Conservation (phyloP, 64 coral and sea anemone species). For the Porites lutea region DNA sequence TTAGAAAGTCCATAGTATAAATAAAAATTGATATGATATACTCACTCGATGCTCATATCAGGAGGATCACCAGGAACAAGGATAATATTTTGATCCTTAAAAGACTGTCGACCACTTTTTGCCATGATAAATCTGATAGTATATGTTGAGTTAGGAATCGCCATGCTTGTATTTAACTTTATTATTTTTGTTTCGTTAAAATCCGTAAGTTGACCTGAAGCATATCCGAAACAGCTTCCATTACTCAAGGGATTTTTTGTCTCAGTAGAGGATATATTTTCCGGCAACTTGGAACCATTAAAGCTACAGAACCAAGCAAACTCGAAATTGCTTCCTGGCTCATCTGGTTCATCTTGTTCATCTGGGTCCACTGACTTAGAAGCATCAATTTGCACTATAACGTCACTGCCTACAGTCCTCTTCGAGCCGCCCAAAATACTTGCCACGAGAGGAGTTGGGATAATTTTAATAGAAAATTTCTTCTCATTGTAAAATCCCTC, state of each 20-base stretch:
- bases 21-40: not conserved
- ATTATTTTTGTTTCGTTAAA: not conserved
- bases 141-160: constrained; percentile 45
- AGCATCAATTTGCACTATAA: not conserved
- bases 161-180: not conserved
- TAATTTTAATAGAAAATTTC: not conserved
- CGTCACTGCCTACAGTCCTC: constrained; percentile 2
- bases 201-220: constrained; percentile 33
- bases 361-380: constrained; percentile 35
- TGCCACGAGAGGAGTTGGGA: not conserved
- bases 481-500: not conserved
- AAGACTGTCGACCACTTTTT: not conserved
- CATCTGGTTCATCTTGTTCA: not conserved
- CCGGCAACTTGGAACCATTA: constrained; percentile 19
- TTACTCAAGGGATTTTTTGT: not conserved
- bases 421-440: constrained; percentile 30
- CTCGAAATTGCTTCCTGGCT: not conserved
- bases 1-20: not conserved
- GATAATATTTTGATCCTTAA: not conserved
- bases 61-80: constrained; percentile 43
- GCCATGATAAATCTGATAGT: constrained; percentile 1
- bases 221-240: constrained; percentile 56
- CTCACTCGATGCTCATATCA: constrained; percentile 37
- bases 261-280: not conserved
- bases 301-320: constrained; percentile 56